Evolutionary conservation across 2,113 vertebrate species (phyloP), one percentile per base, ranked within the genome.

Genomic region (Acanthisitta chloris): DNA sequence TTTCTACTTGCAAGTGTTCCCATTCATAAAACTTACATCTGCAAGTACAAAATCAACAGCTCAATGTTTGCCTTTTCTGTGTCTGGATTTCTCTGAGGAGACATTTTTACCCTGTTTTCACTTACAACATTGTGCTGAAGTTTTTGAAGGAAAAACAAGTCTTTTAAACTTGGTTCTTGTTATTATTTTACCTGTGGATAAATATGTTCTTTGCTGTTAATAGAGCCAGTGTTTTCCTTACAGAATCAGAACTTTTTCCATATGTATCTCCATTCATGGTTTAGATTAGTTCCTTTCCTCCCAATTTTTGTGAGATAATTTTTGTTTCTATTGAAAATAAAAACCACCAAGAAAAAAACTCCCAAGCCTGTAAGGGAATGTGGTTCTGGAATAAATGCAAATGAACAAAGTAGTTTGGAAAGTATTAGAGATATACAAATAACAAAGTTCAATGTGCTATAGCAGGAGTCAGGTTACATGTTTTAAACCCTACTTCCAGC

Each of bases 31-130:
- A 36, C 54, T 45, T 14, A 77, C 46, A 58, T 59, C 76, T 88
- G 33, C 94, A 92, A 90, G 81, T 51, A 45, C 85, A 95, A 88
- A 93, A 94, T 71, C 79, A 83, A 92, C 87, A 88, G 92, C 71
- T 64, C 51, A 86, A 64, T 93, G 42, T 95, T 96, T 96, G 76
- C 38, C 59, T 94, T 85, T 73, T n/a, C 67, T 62, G 13, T 73
- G 58, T 31, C 64, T 0, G 0, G 40, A 21, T 88, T 70, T 90
- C 76, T 90, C 55, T 90, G 91, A 93, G 92, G 59, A 92, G 59
- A 91, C 24, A 80, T 74, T 91, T 90, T 86, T 90, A 86, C 25
- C 25, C 46, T 52, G 23, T 62, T 94, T 86, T 94, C 62, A 67
- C 23, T 76, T 66, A 12, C 0, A 70, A 73, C 12, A 40, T 55